Conservation (phyloP, 2,888 invertebrate genomes). For the Drosophila pegasa region DNA sequence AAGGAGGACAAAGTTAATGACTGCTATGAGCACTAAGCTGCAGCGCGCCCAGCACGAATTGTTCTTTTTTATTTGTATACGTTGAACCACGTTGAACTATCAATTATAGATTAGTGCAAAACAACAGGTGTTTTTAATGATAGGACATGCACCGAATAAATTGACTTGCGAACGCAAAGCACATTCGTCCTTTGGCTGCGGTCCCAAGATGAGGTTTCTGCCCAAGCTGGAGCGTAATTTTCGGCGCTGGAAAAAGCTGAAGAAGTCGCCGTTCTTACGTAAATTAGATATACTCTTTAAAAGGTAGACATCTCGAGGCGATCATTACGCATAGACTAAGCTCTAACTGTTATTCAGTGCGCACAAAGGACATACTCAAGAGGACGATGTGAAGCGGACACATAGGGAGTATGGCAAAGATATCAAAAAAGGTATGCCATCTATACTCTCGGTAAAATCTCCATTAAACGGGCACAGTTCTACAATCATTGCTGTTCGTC, state of each 20-base stretch:
- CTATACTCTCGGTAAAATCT: not conserved
- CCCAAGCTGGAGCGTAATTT: constrained; percentile 55
- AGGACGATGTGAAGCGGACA: constrained; percentile 42
- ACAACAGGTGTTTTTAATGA: constrained; percentile 69
- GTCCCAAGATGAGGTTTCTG: constrained; percentile 61
- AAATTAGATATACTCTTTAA: constrained; percentile 57
- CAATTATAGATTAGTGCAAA: constrained; percentile 71
- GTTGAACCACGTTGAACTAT: constrained; percentile 23
- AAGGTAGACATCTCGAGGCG: constrained; percentile 29
- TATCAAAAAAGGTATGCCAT: constrained; percentile 1
- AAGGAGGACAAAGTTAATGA: constrained; percentile 78
- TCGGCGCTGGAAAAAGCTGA: constrained; percentile 45
- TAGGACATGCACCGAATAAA: constrained; percentile 18
- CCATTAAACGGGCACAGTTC: not conserved
- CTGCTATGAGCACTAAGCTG: constrained; percentile 59
- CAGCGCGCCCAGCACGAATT: constrained; percentile 16
- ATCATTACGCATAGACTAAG: not conserved
- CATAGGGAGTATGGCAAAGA: constrained; percentile 25
- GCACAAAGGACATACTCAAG: constrained; percentile 43
- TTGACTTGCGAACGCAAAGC: not conserved
- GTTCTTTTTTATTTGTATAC: constrained; percentile 31
- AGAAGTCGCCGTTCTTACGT: constrained; percentile 47
- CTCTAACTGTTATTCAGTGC: constrained; percentile 31
- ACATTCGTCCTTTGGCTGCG: constrained; percentile 28
- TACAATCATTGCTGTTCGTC: not conserved